Percentiles rank a stretch among this genome's conserved stretches.
These are phyloP conservation scores for Bombus difficillimus DNA, from an alignment of 1,140 invertebrate genomes.

Conservation along the genomic window DNA sequence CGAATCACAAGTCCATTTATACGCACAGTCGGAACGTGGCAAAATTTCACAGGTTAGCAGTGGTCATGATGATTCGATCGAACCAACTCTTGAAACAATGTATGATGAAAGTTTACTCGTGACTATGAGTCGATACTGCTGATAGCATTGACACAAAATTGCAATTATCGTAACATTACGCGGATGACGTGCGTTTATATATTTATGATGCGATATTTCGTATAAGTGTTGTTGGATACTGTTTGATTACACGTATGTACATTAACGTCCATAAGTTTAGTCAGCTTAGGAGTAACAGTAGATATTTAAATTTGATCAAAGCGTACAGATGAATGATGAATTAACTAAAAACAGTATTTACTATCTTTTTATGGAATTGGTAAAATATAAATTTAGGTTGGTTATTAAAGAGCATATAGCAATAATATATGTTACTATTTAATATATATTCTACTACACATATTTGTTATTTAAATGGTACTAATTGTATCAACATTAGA, in stretches of 20 bases:
- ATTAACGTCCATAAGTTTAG: too few relatives aligned
- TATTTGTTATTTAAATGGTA: background rate
- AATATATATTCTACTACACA: too few relatives aligned
- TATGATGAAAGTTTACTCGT: constrained; percentile 23
- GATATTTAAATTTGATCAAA: background rate
- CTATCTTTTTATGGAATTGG: too few relatives aligned
- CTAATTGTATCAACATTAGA: background rate
- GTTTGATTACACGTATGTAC: background rate
- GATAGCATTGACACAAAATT: constrained; percentile 11
- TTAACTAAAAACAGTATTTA: too few relatives aligned
- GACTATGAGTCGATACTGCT: background rate
- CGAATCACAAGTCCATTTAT: background rate
- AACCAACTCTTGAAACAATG: background rate
- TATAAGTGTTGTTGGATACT: background rate
- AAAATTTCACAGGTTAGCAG: constrained; percentile 2
- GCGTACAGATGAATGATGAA: too few relatives aligned
- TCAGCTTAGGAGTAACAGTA: background rate
- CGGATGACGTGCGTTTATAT: background rate
- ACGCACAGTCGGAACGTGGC: background rate
- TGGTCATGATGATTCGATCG: background rate
- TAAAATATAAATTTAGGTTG: too few relatives aligned
- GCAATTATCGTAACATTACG: constrained; percentile 17
- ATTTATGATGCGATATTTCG: background rate
- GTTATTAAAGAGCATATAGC: too few relatives aligned
- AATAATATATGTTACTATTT: too few relatives aligned